Evolutionary conservation across 2,797 vertebrate species (phyloP).

Genomic region (Alouatta caraya): DNA sequence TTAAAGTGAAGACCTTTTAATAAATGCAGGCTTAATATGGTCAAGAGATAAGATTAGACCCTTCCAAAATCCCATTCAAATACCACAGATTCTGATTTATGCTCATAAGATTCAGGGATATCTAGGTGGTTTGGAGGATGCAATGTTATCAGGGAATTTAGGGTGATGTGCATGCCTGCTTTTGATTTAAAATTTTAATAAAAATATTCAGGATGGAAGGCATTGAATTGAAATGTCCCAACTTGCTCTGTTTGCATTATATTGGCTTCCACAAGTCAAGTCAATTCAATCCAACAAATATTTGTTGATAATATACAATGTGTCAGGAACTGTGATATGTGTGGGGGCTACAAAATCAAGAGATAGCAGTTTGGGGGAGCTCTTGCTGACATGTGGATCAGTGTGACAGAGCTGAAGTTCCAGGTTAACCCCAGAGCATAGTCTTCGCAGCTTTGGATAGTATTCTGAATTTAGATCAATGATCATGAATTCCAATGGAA

Average conservation of each 20-base stretch:
- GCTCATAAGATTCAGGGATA: slow-evolving; percentile 57
- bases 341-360: neutral
- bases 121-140: slow-evolving; percentile 44
- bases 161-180: slow-evolving; percentile 9
- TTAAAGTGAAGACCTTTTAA: slow-evolving; percentile 81
- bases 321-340: neutral
- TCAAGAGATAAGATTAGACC: slow-evolving; percentile 80
- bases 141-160: slow-evolving; percentile 50
- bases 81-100: slow-evolving; percentile 68
- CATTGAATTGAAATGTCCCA: slow-evolving; percentile 12
- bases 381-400: neutral
- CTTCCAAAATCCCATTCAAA: slow-evolving; percentile 55
- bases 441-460: neutral
- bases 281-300: neutral
- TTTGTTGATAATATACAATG: neutral
- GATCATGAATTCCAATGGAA: neutral
- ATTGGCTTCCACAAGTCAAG: slow-evolving; percentile 42
- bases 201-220: slow-evolving; percentile 56
- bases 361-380: neutral
- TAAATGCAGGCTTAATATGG: slow-evolving; percentile 82
- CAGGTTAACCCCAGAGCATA: neutral
- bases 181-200: slow-evolving; percentile 71
- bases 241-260: neutral
- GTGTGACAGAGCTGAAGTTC: neutral
- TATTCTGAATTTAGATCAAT: neutral